Base-by-base conservation (phyloP, 2,888 invertebrate species). In the Geotrupes spiniger region DNA sequence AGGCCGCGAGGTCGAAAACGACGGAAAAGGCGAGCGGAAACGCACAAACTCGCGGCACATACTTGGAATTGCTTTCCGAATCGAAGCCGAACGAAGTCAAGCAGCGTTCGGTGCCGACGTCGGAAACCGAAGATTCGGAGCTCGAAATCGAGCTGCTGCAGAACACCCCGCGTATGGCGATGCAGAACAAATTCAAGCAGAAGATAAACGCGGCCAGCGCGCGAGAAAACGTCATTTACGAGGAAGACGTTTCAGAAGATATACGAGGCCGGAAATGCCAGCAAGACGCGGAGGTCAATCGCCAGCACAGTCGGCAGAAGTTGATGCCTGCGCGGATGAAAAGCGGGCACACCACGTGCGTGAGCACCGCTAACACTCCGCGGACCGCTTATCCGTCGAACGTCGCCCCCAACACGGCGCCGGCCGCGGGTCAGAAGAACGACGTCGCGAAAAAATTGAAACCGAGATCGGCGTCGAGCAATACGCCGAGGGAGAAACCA, bases 71-170 rank as follows among this genome's bases (percentile, higher is more conserved):
- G 5, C 14, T 46, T 10, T 36, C 46, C 2, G 38, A 46, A 2
- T 17, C 36, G 1, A 46, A 46, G n/a, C 40, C 40, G 16, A 16
- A 29, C 15, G 25, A 33, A 4, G 31, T 14, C n/a, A 36, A 17
- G 15, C 40, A 31, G n/a, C n/a, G 11, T 12, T 46, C 46, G 2
- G 40, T 40, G 11, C 40, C 40, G 6, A 46, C 46, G 1, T 41
- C 50, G 4, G 50, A 50, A 31, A 50, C 42, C 10, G 50, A 50
- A 29, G 43, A 44, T 16, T 46, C 46, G 8, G 50, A 50, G 17
- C 9, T 46, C 2, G 50, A 50, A 26, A 12, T 45, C 10, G 41
- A 41, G 4, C 27, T 41, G n/a, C 25, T 38, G 2, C 36, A 46
- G 2, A 40, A 39, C n/a, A 15, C 12, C 2, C 27, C 27, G 1